Evolutionary conservation across 2,888 invertebrate genomes (phyloP).

Genomic region (Panopea generosa): DNA sequence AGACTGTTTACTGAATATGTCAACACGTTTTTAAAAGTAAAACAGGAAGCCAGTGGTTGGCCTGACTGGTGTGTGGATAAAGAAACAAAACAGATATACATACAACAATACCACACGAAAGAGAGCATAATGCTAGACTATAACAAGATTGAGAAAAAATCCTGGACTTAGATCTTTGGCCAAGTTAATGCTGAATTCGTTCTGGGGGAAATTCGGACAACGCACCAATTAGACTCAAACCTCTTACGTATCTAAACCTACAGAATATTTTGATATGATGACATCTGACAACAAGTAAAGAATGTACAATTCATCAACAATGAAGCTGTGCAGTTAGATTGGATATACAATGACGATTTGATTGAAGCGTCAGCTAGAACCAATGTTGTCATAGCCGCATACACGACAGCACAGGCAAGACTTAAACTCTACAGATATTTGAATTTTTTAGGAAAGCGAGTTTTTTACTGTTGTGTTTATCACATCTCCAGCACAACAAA

Average conservation of each 20-base stretch:
- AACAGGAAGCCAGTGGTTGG: slow-evolving; percentile 71
- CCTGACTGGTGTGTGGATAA: slow-evolving; percentile 58
- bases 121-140: slow-evolving; percentile 21
- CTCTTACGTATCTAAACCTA: slow-evolving; percentile 14
- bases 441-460: slow-evolving; percentile 19
- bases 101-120: slow-evolving; percentile 50
- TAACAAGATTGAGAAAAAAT: slow-evolving; percentile 16
- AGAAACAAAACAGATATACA: slow-evolving; percentile 60
- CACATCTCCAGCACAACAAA: neutral
- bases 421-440: slow-evolving; percentile 39
- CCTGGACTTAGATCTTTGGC: slow-evolving; percentile 38
- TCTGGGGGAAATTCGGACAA: slow-evolving; percentile 48
- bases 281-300: slow-evolving; percentile 29
- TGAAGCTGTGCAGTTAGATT: slow-evolving; percentile 25
- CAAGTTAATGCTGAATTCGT: slow-evolving; percentile 37
- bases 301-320: slow-evolving; percentile 26
- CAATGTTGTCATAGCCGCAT: slow-evolving; percentile 35
- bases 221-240: too few species aligned
- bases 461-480: slow-evolving; percentile 23
- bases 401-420: slow-evolving; percentile 48
- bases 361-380: slow-evolving; percentile 18
- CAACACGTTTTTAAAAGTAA: too few species aligned
- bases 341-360: slow-evolving; percentile 26
- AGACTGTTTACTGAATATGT: slow-evolving; percentile 79
- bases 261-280: slow-evolving; percentile 35